Conservation (phyloP, 2,113 vertebrate genomes). For the Xerus inauris region DNA sequence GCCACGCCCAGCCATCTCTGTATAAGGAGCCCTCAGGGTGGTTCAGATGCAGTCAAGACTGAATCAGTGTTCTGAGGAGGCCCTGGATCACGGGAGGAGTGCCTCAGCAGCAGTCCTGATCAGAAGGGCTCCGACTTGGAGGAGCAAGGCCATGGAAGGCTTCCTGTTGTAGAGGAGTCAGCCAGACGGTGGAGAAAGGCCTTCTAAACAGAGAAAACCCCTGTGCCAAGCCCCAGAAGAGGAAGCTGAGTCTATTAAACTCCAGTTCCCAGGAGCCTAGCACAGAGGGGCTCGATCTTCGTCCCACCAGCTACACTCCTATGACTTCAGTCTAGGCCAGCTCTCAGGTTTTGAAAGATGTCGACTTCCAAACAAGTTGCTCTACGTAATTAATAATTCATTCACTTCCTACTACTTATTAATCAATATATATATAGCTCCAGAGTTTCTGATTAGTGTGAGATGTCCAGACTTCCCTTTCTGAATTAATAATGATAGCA, state of each 20-base stretch:
- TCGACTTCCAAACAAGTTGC: slow-evolving; percentile 34
- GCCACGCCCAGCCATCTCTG: not conserved
- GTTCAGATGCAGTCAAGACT: not conserved
- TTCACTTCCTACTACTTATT: slow-evolving; percentile 62
- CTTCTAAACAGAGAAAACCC: not conserved
- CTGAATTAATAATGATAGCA: slow-evolving; percentile 65
- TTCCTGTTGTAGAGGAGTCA: not conserved
- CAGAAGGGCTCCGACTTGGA: not conserved
- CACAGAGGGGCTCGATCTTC: not conserved
- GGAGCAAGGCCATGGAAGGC: not conserved
- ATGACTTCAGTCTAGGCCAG: not conserved
- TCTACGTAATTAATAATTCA: slow-evolving; percentile 62
- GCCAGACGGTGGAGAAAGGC: not conserved
- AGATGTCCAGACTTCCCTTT: slow-evolving; percentile 61
- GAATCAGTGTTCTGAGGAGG: not conserved
- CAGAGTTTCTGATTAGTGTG: slow-evolving; percentile 53
- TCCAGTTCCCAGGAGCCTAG: not conserved
- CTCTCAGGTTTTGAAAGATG: slow-evolving; percentile 43
- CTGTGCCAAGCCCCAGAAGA: not conserved
- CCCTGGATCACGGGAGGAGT: rapidly evolving
- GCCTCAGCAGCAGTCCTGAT: not conserved
- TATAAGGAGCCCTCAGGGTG: not conserved
- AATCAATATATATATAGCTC: slow-evolving; percentile 52
- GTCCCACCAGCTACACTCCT: not conserved
- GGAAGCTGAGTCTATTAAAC: not conserved